phyloP scores from a whole-genome alignment of 1,140 invertebrate genomes.

The Pogonomyrmex barbatus region DNA sequence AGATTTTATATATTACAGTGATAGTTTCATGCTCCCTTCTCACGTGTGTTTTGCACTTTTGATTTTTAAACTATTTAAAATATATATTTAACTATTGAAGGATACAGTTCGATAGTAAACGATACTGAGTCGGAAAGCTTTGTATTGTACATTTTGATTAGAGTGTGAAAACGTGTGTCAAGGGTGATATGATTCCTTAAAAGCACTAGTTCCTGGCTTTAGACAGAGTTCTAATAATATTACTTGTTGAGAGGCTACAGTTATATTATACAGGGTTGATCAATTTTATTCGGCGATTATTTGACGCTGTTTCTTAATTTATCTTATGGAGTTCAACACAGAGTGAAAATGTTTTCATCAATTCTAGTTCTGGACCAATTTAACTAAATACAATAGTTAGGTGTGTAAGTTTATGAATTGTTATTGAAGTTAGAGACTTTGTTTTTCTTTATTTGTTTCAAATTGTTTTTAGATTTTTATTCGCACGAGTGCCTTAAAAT shows the following conservation, averaged over 20 bases:
- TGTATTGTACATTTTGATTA: conserved; percentile 65
- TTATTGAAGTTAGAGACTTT: conserved; percentile 70
- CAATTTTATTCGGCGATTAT: conserved; percentile 62
- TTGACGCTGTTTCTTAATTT: conserved; percentile 63
- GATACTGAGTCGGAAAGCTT: conserved; percentile 50
- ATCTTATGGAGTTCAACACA: conserved; percentile 54
- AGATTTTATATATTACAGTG: conserved; percentile 46
- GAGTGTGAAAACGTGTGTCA: conserved; percentile 50
- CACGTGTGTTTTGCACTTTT: conserved; percentile 57
- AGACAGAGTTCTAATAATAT: conserved; percentile 57
- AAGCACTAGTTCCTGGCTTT: conserved; percentile 72
- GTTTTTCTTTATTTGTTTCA: conserved; percentile 72
- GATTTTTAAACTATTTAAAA: conserved; percentile 30
- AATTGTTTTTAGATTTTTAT: conserved; percentile 77
- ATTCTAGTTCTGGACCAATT: conserved; percentile 66
- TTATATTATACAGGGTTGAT: conserved; percentile 70
- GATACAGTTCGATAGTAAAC: conserved; percentile 30
- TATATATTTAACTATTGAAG: conserved; percentile 53
- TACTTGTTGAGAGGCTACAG: conserved; percentile 71
- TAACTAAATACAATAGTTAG: conserved; percentile 66
- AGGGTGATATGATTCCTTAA: conserved; percentile 64
- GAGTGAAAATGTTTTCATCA: conserved; percentile 66
- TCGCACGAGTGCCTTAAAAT: conserved; percentile 82
- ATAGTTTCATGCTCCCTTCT: conserved; percentile 56
- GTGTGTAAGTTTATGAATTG: conserved; percentile 71